phyloP scores from a whole-genome alignment of 2,797 vertebrate genomes.

The Arrhamphus sclerolepis region DNA sequence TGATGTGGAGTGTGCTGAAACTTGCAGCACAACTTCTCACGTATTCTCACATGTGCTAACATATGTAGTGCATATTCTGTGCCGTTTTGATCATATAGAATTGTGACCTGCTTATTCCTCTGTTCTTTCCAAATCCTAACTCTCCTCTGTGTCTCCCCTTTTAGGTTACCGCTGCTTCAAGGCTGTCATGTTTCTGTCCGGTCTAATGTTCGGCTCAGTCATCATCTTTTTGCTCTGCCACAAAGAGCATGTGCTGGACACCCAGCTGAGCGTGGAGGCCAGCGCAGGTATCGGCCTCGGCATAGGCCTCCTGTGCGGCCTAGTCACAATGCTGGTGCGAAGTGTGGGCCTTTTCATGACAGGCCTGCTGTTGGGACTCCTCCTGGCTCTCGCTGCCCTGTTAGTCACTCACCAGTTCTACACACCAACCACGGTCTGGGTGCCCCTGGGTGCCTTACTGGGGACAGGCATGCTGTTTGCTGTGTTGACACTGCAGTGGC shows the following conservation, averaged over 20 bases:
- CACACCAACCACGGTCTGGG: slow-evolving; percentile 85
- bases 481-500: slow-evolving; percentile 88
- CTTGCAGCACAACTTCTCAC: background rate
- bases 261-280: slow-evolving; percentile 88
- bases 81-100: background rate
- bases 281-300: slow-evolving; percentile 88
- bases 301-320: slow-evolving; percentile 89
- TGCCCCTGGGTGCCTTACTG: slow-evolving; percentile 84
- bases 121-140: background rate
- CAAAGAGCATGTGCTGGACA: slow-evolving; percentile 88
- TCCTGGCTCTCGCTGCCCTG: slow-evolving; percentile 82
- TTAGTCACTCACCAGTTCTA: slow-evolving; percentile 83
- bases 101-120: background rate
- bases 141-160: slow-evolving; percentile 12
- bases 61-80: background rate
- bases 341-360: slow-evolving; percentile 91
- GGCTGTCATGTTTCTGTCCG: slow-evolving; percentile 91
- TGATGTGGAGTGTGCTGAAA: background rate
- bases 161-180: slow-evolving; percentile 91
- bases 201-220: slow-evolving; percentile 88
- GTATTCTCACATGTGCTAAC: background rate
- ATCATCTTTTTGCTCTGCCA: slow-evolving; percentile 91
- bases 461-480: slow-evolving; percentile 87
- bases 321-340: slow-evolving; percentile 90
- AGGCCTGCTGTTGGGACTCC: slow-evolving; percentile 87